Evolutionary conservation across 2,888 invertebrate genomes (phyloP), one percentile per base, ranked within the genome.

Genomic region (Dioctria linearis): DNA sequence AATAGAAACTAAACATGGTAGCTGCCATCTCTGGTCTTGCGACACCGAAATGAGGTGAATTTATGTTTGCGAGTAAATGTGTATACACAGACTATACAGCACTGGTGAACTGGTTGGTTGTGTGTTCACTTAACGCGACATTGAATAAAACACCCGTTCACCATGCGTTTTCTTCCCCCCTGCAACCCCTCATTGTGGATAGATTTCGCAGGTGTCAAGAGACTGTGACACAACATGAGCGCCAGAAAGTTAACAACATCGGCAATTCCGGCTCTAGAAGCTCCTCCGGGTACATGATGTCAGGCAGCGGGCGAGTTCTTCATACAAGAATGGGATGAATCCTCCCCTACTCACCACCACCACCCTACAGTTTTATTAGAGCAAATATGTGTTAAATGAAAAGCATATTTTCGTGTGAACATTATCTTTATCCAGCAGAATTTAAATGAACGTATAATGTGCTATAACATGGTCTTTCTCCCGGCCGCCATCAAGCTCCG

Each of bases 361-460:
- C 25, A 25, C 25, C 25, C 25, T 25, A 25, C 73, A 63, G 37
- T 78, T 81, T 78, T 80, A 78, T 81, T 82, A 78, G 66, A 81
- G 81, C 80, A 82, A 82, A 82, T 82, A 81, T 81, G 82, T 82
- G 80, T 81, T 82, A 78, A 82, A 82, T 81, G 82, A 82, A 81
- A 82, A 82, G 80, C 82, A 81, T 82, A 82, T 82, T 81, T 82
- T 82, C 82, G 79, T 82, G 82, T 82, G 82, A 82, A 82, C 82
- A 82, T 82, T 81, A 82, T 82, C 82, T 81, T 82, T 82, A 82
- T 81, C 82, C 82, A 79, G 73, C 80, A 82, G 82, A 82, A 82
- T 82, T 81, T 82, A 82, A 82, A 82, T 82, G 80, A 82, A 82
- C 78, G 81, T 80, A 82, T 81, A 80, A 80, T 82, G 78, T 73